Percentiles rank a stretch among this genome's conserved stretches.
Conservation (phyloP, 1,140 invertebrate genomes). For the Leucophenga varia region DNA sequence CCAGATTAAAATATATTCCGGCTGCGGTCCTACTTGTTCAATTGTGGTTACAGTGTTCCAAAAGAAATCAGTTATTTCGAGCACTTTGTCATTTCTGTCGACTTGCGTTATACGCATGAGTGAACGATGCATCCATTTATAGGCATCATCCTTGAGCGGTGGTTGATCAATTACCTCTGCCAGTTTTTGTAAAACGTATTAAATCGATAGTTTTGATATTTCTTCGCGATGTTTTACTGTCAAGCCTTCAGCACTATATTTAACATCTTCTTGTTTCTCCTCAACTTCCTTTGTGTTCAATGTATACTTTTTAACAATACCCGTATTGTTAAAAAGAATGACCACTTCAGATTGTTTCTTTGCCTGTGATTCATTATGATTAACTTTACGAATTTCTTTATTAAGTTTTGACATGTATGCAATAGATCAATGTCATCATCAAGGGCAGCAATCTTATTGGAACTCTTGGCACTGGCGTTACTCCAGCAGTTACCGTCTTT, state of each 20-base stretch:
- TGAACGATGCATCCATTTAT: too few species aligned
- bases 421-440: conserved; percentile 89
- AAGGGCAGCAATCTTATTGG: too few species aligned
- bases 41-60: too few species aligned
- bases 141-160: conserved; percentile 84
- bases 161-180: conserved; percentile 97
- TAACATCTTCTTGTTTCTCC: conserved; percentile 96
- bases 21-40: too few species aligned
- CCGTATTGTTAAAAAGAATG: conserved; percentile 87
- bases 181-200: conserved; percentile 99
- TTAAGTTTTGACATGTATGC: conserved; percentile 85
- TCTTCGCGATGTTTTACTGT: conserved; percentile 89
- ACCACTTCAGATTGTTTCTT: conserved; percentile 62
- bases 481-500: conserved; percentile 41
- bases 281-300: too few species aligned
- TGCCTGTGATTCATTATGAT: conserved; percentile 63
- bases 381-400: conserved; percentile 88
- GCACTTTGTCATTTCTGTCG: too few species aligned
- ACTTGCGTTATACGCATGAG: too few species aligned
- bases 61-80: too few species aligned
- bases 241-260: conserved; percentile 84
- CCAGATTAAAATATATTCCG: too few species aligned
- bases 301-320: too few species aligned
- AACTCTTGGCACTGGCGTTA: neutral
- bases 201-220: conserved; percentile 90